These are phyloP conservation scores for Brachyptera putata DNA, from an alignment of 2,888 invertebrate species.

Conservation along the genomic window DNA sequence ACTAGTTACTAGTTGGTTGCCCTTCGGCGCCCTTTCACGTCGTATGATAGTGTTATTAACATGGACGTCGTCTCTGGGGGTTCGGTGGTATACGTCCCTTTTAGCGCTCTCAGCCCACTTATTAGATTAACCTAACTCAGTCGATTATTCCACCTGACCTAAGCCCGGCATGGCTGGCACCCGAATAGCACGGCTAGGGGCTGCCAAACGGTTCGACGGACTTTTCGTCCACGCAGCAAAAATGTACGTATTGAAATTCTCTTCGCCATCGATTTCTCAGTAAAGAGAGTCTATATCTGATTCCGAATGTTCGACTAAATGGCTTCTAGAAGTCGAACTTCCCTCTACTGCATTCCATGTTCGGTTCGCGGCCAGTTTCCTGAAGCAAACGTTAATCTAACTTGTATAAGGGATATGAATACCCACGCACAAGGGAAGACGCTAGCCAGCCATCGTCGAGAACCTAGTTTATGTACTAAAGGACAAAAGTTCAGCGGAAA, in stretches of 20 bases:
- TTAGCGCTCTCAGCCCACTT: background rate
- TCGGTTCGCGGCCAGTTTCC: conserved; percentile 10
- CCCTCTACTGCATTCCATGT: conserved; percentile 18
- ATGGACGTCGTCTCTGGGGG: background rate
- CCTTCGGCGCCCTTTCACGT: conserved; percentile 6
- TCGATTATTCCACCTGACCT: conserved; percentile 1
- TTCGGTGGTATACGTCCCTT: background rate
- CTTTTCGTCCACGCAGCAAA: conserved; percentile 14
- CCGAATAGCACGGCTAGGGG: background rate
- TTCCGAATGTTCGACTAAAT: conserved; percentile 22
- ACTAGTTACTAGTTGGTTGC: background rate
- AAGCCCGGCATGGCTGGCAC: background rate
- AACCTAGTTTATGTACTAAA: conserved; percentile 18
- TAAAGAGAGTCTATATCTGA: conserved; percentile 14
- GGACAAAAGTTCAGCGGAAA: conserved; percentile 21
- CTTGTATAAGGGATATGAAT: conserved; percentile 17
- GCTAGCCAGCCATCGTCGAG: background rate
- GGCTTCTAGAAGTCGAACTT: conserved; percentile 16
- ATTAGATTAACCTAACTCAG: conserved; percentile 12
- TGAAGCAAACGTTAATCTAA: conserved; percentile 21
- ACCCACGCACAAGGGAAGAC: conserved; percentile 8
- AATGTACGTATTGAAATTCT: conserved; percentile 19
- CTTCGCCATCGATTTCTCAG: conserved; percentile 8
- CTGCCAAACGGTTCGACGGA: background rate
- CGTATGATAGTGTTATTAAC: conserved; percentile 7